These are phyloP conservation scores for Zosterops pallidus DNA, from an alignment of 2,113 vertebrate species.

Conservation along the genomic window DNA sequence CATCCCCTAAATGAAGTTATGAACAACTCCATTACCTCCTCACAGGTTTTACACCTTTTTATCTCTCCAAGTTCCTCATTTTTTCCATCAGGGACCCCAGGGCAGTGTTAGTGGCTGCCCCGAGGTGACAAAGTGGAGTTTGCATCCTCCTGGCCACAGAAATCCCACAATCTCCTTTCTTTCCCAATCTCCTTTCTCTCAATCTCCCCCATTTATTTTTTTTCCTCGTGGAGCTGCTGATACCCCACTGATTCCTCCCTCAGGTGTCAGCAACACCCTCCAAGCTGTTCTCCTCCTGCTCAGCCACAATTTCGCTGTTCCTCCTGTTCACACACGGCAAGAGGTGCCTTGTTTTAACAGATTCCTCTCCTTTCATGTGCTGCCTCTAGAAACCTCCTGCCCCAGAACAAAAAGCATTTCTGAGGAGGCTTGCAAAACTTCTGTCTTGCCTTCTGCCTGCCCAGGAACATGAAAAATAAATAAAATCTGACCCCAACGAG, in stretches of 20 bases:
- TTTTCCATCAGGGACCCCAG: background rate
- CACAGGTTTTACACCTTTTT: background rate
- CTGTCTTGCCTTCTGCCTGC: background rate
- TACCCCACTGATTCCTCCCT: background rate
- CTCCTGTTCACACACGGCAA: background rate
- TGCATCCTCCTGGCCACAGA: background rate
- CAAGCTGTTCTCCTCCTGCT: background rate
- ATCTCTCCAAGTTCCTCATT: background rate
- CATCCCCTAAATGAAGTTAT: background rate
- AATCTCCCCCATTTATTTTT: too few species aligned
- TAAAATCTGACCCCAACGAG: background rate
- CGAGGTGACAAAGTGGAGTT: background rate
- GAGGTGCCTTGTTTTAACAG: background rate
- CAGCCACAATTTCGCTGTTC: background rate
- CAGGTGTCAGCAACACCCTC: background rate
- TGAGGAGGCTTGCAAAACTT: background rate
- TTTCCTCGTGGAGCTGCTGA: background rate
- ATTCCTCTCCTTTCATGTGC: background rate
- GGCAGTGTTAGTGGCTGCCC: background rate
- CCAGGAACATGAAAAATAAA: background rate
- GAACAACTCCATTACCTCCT: background rate
- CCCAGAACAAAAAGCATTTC: background rate
- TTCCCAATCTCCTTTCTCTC: background rate
- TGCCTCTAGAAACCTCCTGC: background rate
- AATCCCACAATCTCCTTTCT: background rate